Base-by-base conservation (phyloP, 1,140 invertebrate species). In the Drosophila nebulosa region DNA sequence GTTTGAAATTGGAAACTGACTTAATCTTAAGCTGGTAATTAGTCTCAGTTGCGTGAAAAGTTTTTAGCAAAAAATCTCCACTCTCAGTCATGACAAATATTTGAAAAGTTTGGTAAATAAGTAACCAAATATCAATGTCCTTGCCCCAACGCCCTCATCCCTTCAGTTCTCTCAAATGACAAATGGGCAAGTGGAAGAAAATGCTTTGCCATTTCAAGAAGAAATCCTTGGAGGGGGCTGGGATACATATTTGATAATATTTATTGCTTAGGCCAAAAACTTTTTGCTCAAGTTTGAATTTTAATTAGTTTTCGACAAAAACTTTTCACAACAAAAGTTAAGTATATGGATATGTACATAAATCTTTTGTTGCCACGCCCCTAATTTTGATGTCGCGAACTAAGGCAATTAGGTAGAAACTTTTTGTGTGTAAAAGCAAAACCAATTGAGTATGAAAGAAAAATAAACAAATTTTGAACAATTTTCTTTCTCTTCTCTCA, bases 261-360 rank as follows among this genome's bases (percentile, higher is more conserved):
- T 88, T 88, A 88, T 88, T 88, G 83, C 83, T 88, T 79, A 88
- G 84, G 63, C 75, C 55, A 76, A 46, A 16, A 88, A 88, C 84
- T 88, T 88, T 88, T 88, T 79, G 79, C 83, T 78, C 76, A 74
- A 88, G 78, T 88, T 88, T 88, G 83, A 88, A 88, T 88, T 88
- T 88, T 88, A 88, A 88, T 88, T 88, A 88, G 83, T 88, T 88
- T 59, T 83, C 70, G 75, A 42, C 39, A 42, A 42, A 46, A 46
- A 46, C 16, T 46, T 46, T 46, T 46, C 39, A 10, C 6, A 46
- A 16, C 39, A 46, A 18, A 46, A n/a, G 14, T 36, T n/a, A 36
- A n/a, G 27, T 67, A 55, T 67, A 66, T 73, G 72, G 53, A 78
- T 74, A 39, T 68, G 73, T 36, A 55, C 51, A 72, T 53, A 78